A percentile compares a stretch with the other conserved stretches of the same genome.
These are phyloP conservation scores for Tetropium fuscum DNA, from an alignment of 2,888 invertebrate species.

Conservation along the genomic window DNA sequence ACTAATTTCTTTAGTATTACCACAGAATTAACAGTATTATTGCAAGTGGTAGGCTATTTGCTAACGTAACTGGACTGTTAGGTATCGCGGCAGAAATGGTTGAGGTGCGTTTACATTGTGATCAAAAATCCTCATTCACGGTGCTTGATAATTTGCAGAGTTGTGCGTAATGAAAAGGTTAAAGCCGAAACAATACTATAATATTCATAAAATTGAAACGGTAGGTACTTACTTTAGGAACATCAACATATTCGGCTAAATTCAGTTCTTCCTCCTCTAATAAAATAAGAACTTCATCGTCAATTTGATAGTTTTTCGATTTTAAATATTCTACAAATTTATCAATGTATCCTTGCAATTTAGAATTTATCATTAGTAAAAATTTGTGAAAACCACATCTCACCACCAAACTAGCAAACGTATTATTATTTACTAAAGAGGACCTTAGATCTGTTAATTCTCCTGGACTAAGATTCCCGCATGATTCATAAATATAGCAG, in stretches of 20 bases:
- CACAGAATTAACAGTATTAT: too few relatives aligned
- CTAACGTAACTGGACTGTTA: too few relatives aligned
- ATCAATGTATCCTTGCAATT: conserved; percentile 69
- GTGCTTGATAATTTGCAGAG: too few relatives aligned
- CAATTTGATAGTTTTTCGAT: conserved; percentile 71
- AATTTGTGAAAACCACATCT: conserved; percentile 87
- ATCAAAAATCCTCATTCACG: too few relatives aligned
- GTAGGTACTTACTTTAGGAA: conserved; percentile 75
- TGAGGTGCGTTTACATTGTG: too few relatives aligned
- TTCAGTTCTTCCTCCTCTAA: conserved; percentile 71
- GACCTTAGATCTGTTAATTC: conserved; percentile 93
- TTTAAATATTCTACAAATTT: conserved; percentile 76
- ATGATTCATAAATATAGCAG: conserved; percentile 85
- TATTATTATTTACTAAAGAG: conserved; percentile 96
- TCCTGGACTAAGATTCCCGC: conserved; percentile 79
- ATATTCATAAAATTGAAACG: too few relatives aligned
- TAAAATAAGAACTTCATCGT: conserved; percentile 77
- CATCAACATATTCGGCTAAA: conserved; percentile 84
- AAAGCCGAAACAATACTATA: too few relatives aligned
- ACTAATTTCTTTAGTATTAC: too few relatives aligned
- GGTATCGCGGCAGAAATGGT: too few relatives aligned
- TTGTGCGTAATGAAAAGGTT: too few relatives aligned
- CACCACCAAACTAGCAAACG: conserved; percentile 91
- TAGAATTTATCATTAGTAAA: conserved; percentile 69
- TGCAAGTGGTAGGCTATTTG: too few relatives aligned